Conservation (phyloP, 2,113 vertebrate species). For the Terrapene triunguis region DNA sequence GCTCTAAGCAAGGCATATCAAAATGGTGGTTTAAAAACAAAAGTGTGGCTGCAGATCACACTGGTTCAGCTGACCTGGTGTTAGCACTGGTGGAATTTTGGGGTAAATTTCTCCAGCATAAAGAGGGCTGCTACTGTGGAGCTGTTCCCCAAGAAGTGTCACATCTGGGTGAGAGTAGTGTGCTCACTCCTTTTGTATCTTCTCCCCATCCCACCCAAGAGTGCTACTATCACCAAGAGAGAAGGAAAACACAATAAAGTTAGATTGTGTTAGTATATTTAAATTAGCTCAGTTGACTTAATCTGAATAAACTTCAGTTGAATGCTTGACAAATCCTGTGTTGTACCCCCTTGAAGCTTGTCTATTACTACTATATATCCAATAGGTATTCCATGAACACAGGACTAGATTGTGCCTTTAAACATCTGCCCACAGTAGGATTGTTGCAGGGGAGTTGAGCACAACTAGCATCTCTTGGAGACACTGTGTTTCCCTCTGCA, state of each 20-base stretch:
- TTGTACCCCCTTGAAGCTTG: neutral
- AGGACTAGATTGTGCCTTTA: neutral
- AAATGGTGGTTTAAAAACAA: neutral
- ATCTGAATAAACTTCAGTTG: neutral
- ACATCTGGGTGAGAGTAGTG: neutral
- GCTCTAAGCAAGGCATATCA: neutral
- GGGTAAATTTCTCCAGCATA: neutral
- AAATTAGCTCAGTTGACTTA: neutral
- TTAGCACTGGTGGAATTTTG: neutral
- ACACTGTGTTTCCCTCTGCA: neutral
- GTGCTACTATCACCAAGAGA: neutral
- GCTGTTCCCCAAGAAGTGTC: rapidly evolving
- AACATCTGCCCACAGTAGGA: rapidly evolving
- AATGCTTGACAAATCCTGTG: neutral
- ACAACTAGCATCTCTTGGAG: neutral
- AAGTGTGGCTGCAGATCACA: neutral
- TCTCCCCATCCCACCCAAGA: neutral
- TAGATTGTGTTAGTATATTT: neutral
- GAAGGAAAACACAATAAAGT: neutral
- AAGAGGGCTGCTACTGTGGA: neutral
- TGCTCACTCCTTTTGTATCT: neutral
- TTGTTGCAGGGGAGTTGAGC: neutral
- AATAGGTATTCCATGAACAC: rapidly evolving
- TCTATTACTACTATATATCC: neutral
- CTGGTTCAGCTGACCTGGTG: neutral